Evolutionary conservation across 2,113 vertebrate genomes (phyloP), one percentile per base, ranked within the genome.

Genomic region (Shinisaurus crocodilurus): DNA sequence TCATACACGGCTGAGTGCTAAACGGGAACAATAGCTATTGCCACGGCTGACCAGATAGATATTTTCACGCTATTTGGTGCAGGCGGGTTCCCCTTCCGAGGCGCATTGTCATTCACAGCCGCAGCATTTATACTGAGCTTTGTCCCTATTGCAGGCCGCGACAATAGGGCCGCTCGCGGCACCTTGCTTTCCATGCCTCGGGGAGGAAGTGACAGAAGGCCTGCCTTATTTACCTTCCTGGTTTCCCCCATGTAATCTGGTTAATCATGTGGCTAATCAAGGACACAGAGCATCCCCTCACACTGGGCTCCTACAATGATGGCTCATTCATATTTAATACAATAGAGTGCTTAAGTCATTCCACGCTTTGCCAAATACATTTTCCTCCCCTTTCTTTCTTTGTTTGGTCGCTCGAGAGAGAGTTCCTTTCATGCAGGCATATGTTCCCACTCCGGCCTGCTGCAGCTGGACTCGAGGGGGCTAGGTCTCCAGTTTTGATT

Each of bases 261-360:
- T 98, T 98, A 99, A 99, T 98, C 97, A 97, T 98, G 98, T 98
- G 98, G 98, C 98, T 99, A 99, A 99, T 99, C 97, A 94, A 98
- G 95, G 96, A 97, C 93, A 94, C 95, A 18, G 92, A 97, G 97
- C 97, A 97, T 96, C 97, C 96, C 96, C 98, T 97, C 97, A 96
- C 92, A 91, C 97, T 60, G 96, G 16, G 94, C 95, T 91, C 94
- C 34, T 98, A 98, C 98, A 98, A 98, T 98, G 96, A 97, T 89
- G 89, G 90, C 96, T 98, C 98, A 98, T 99, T 99, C 98, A 99
- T 98, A 97, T 98, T 97, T 97, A 96, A 98, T 97, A 99, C 98
- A 99, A 99, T 98, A 93, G 98, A 97, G 97, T 97, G 97, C 99
- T 99, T 98, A 98, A 99, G 98, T 98, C 98, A 98, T 98, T 96